These are phyloP conservation scores for Rhabdomys pumilio DNA, from an alignment of 2,797 vertebrate species.

Conservation along the genomic window DNA sequence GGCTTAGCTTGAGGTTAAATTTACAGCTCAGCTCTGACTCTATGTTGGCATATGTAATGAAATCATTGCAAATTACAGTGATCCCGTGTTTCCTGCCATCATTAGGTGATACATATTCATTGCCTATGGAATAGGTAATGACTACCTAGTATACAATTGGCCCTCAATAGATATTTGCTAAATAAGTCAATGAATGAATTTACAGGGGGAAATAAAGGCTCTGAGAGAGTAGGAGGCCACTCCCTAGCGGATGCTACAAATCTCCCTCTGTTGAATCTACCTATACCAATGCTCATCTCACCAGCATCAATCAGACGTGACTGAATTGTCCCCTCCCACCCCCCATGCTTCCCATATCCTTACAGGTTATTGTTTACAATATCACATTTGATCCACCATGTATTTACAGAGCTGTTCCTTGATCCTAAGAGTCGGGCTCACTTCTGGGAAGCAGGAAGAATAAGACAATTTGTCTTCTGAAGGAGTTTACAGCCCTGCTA, in stretches of 20 bases:
- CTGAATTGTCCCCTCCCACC: background rate
- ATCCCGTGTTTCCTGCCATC: background rate
- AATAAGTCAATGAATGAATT: background rate
- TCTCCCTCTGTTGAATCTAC: background rate
- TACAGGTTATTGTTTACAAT: slow-evolving; percentile 33
- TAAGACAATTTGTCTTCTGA: background rate
- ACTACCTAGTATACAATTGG: background rate
- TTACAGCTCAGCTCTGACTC: slow-evolving; percentile 16
- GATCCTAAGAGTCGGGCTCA: background rate
- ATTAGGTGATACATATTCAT: background rate
- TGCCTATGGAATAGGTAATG: background rate
- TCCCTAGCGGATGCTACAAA: slow-evolving; percentile 8
- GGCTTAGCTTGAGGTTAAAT: slow-evolving; percentile 47
- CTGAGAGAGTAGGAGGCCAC: background rate
- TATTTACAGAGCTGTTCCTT: slow-evolving; percentile 2
- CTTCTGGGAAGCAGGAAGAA: slow-evolving; percentile 20
- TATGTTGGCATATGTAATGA: slow-evolving; percentile 17
- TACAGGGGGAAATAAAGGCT: background rate
- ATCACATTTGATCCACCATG: background rate
- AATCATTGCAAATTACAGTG: background rate
- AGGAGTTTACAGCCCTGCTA: background rate
- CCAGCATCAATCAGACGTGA: background rate
- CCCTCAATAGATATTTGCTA: background rate
- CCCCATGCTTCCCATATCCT: background rate
- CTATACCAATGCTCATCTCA: slow-evolving; percentile 1